These are phyloP conservation scores for Astreopora myriophthalma DNA, from an alignment of 64 coral and sea anemone species.

Conservation along the genomic window DNA sequence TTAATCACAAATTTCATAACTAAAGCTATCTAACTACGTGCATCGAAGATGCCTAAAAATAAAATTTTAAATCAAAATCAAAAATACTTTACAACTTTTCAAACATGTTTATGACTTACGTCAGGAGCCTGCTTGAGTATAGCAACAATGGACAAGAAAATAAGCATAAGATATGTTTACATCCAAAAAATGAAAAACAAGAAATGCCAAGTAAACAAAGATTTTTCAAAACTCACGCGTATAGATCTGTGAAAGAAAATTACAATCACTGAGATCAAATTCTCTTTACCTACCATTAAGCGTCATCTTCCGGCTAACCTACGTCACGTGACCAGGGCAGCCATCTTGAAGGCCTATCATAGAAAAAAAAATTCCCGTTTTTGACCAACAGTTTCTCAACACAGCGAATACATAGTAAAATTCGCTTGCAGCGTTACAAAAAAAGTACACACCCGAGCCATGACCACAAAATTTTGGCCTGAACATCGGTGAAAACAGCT, in stretches of 20 bases:
- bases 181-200: too few species aligned
- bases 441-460: conserved; percentile 26
- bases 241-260: background rate
- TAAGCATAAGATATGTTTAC: too few species aligned
- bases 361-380: conserved; percentile 34
- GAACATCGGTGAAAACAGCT: background rate
- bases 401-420: conserved; percentile 48
- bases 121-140: too few species aligned
- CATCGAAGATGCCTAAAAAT: background rate
- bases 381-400: conserved; percentile 24
- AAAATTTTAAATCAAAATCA: background rate
- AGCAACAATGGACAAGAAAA: too few species aligned
- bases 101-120: too few species aligned
- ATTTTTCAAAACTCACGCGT: background rate
- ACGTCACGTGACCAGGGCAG: conserved; percentile 77
- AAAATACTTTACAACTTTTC: too few species aligned
- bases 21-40: background rate
- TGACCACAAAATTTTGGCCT: background rate
- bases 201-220: background rate
- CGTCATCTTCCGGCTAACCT: conserved; percentile 20
- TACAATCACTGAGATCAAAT: background rate
- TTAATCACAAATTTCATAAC: background rate
- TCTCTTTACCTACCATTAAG: conserved; percentile 69
- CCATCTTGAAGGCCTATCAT: conserved; percentile 88
- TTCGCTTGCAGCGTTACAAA: background rate